phyloP scores from a whole-genome alignment of 1,140 invertebrate genomes.

The Glossosoma conforme region DNA sequence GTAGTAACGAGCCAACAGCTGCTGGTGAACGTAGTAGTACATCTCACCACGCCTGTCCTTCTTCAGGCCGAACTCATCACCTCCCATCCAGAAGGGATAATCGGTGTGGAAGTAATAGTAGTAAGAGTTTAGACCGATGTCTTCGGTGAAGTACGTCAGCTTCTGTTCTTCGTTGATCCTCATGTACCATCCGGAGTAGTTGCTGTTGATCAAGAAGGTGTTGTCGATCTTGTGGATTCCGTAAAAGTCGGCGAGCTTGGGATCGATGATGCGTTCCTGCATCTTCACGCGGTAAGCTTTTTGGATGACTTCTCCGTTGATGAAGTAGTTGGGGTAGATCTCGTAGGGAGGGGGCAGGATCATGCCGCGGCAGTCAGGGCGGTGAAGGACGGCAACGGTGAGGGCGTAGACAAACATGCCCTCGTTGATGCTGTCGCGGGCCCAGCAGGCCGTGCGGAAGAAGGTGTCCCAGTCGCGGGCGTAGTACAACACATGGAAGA shows the following conservation, averaged over 20 bases:
- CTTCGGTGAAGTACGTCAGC: constrained; percentile 69
- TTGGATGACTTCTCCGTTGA: constrained; percentile 50
- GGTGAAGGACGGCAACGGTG: constrained; percentile 47
- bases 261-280: constrained; percentile 33
- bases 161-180: constrained; percentile 53
- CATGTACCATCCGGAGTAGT: constrained; percentile 53
- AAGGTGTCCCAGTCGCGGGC: constrained; percentile 54
- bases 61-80: constrained; percentile 48
- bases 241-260: constrained; percentile 27
- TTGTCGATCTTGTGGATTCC: constrained; percentile 37
- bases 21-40: constrained; percentile 57
- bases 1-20: constrained; percentile 61
- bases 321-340: constrained; percentile 50
- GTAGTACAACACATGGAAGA: constrained; percentile 51
- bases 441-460: constrained; percentile 49
- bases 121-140: constrained; percentile 64
- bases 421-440: constrained; percentile 49
- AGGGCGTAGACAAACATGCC: constrained; percentile 50
- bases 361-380: constrained; percentile 47
- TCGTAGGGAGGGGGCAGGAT: constrained; percentile 52
- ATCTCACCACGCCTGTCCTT: constrained; percentile 56
- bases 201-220: constrained; percentile 45
- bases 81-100: constrained; percentile 62
- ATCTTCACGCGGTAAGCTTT: constrained; percentile 51
- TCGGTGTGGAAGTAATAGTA: constrained; percentile 64